Evolutionary conservation across 2,888 invertebrate genomes (phyloP).

Genomic region (Drosophila lacicola): DNA sequence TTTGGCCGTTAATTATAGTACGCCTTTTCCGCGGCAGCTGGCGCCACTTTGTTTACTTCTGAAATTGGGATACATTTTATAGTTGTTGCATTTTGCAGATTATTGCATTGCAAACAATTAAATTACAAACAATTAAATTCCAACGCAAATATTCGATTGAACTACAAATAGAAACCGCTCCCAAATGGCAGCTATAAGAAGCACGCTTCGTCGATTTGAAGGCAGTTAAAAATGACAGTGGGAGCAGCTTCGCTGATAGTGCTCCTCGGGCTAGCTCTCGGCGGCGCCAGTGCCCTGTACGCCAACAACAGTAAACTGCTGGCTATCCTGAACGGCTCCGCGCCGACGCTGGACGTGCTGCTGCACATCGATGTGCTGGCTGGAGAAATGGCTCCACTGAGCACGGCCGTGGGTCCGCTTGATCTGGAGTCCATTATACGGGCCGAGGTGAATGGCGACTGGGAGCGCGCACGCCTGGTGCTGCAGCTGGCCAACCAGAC

Average conservation of each 20-base stretch:
- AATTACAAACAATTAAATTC: slow-evolving; percentile 27
- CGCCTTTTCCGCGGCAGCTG: slow-evolving; percentile 1
- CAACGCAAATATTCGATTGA: slow-evolving; percentile 53
- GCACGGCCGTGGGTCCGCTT: neutral
- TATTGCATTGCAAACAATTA: slow-evolving; percentile 49
- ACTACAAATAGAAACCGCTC: slow-evolving; percentile 32
- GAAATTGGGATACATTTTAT: slow-evolving; percentile 38
- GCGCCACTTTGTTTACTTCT: slow-evolving; percentile 33
- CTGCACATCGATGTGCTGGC: slow-evolving; percentile 51
- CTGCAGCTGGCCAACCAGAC: slow-evolving; percentile 42
- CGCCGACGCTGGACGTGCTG: slow-evolving; percentile 43
- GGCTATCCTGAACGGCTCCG: slow-evolving; percentile 37
- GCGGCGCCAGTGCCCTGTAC: neutral
- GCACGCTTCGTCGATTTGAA: neutral
- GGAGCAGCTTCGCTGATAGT: slow-evolving; percentile 13
- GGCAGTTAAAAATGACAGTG: slow-evolving; percentile 27
- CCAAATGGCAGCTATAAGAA: slow-evolving; percentile 32
- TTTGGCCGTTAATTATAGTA: neutral
- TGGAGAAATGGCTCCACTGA: neutral
- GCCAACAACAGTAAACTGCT: slow-evolving; percentile 33
- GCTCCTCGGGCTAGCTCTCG: slow-evolving; percentile 6
- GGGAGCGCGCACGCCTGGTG: slow-evolving; percentile 53
- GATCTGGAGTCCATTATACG: slow-evolving; percentile 54
- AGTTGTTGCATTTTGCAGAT: slow-evolving; percentile 18
- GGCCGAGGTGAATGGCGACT: slow-evolving; percentile 61